Conservation (phyloP, 2,888 invertebrate species). For the Selenia dentaria region DNA sequence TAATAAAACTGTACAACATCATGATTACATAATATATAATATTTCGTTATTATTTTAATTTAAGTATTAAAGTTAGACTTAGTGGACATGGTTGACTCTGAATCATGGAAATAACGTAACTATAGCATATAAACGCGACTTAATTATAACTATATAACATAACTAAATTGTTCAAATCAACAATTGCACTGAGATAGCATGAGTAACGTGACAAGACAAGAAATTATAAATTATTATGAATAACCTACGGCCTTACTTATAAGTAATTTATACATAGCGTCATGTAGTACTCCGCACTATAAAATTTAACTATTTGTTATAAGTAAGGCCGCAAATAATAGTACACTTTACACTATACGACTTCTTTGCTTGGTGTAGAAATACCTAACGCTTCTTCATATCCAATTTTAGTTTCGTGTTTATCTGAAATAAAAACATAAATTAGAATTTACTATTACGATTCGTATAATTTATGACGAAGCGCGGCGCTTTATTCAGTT, state of each 20-base stretch:
- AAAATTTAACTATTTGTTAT: neutral
- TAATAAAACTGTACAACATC: conserved; percentile 80
- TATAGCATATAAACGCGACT: conserved; percentile 44
- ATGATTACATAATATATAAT: conserved; percentile 61
- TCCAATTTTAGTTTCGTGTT: conserved; percentile 87
- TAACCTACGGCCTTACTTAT: too few relatives aligned
- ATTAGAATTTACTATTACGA: too few relatives aligned
- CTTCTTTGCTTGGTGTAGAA: conserved; percentile 95
- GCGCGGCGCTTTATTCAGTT: too few relatives aligned
- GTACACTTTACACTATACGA: conserved; percentile 75
- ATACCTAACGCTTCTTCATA: conserved; percentile 97
- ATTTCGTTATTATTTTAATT: conserved; percentile 32
- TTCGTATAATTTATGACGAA: too few relatives aligned
- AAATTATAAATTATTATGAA: conserved; percentile 32
- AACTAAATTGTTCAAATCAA: conserved; percentile 72
- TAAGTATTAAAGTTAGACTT: conserved; percentile 49
- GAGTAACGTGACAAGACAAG: conserved; percentile 53
- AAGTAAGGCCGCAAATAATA: neutral
- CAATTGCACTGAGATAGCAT: conserved; percentile 76
- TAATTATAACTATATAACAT: conserved; percentile 54
- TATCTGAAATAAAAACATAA: conserved; percentile 60
- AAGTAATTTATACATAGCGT: too few relatives aligned
- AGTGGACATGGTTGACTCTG: conserved; percentile 73
- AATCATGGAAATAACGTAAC: conserved; percentile 60
- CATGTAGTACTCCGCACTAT: too few relatives aligned